Evolutionary conservation across 2,888 invertebrate genomes (phyloP), one percentile per base, ranked within the genome.

Genomic region (Ochlodes sylvanus): DNA sequence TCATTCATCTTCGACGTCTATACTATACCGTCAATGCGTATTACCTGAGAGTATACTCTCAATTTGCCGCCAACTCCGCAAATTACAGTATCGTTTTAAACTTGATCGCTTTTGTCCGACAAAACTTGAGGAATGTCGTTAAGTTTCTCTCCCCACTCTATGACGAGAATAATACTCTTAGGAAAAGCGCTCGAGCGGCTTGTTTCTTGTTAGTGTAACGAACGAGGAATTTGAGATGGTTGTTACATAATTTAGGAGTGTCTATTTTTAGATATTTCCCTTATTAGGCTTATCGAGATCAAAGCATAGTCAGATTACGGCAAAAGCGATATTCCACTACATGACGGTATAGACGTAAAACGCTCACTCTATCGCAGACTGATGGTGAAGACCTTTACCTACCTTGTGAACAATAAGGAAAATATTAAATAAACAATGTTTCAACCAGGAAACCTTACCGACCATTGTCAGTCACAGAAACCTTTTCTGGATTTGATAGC

Each of bases 41-140:
- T 38, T 38, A 38, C 12, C 38, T 38, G 38, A 38, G 2, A 38
- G 38, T 38, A 38, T 38, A 10, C 9, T 47, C 7, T 47, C 17
- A 64, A 56, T 64, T 56, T 64, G 64, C 47, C 56, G 42, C 55
- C n/a, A 63, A 64, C 64, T 34, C n/a, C 52, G 52, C 52, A 27
- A 27, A 21, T 52, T 21, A 27, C 14, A 19, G 21, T 12, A 27
- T 52, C 52, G 52, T 21, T 12, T 58, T 19, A 58, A 58, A 19
- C 14, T 41, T 38, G 57, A 58, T 41, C 41, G 58, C 41, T 58
- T 44, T 58, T 42, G 58, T 58, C 21, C 19, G 58, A 42, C 21
- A 21, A 42, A 58, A 58, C 42, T 58, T 21, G 42, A 42, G 58
- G 42, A 58, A 44, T 41, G 58, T 42, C 42, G 41, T 58, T 42